A percentile compares a stretch with the other conserved stretches of the same genome.
These are phyloP conservation scores for Denticeps clupeoides DNA, from an alignment of 2,797 vertebrate species.

Conservation along the genomic window DNA sequence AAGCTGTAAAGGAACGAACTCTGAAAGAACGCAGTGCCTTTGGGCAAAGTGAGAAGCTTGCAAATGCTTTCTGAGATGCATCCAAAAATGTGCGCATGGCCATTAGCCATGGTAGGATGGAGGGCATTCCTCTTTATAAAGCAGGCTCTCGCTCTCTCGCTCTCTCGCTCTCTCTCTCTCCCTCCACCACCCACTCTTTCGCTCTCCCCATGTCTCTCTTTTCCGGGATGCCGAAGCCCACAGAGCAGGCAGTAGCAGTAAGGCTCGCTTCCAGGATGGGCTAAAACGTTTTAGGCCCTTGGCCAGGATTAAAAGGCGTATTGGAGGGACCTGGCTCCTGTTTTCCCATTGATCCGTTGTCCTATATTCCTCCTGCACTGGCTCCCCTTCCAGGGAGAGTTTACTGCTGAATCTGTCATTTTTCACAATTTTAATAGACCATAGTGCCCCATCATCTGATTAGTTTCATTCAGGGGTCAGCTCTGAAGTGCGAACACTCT, in stretches of 20 bases:
- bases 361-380: constrained; percentile 6
- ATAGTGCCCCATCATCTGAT: neutral
- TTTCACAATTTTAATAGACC: constrained; percentile 14
- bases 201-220: constrained; percentile 3
- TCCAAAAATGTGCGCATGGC: constrained; percentile 23
- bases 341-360: constrained; percentile 15
- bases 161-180: neutral
- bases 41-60: neutral
- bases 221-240: constrained; percentile 15
- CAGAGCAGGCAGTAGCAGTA: constrained; percentile 26
- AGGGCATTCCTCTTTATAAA: neutral
- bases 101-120: constrained; percentile 33
- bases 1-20: constrained; percentile 6
- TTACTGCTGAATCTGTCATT: constrained; percentile 47
- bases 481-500: neutral
- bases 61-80: constrained; percentile 10
- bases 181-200: constrained; percentile 1
- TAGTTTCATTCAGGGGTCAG: neutral
- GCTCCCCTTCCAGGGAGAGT: constrained; percentile 22
- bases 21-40: constrained; percentile 4
- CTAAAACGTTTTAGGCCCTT: constrained; percentile 33
- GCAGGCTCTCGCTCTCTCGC: neutral
- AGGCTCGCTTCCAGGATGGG: constrained; percentile 20
- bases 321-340: constrained; percentile 26
- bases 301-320: constrained; percentile 46